These are phyloP conservation scores for Ahaetulla prasina DNA, from an alignment of 2,113 vertebrate genomes.

Conservation along the genomic window DNA sequence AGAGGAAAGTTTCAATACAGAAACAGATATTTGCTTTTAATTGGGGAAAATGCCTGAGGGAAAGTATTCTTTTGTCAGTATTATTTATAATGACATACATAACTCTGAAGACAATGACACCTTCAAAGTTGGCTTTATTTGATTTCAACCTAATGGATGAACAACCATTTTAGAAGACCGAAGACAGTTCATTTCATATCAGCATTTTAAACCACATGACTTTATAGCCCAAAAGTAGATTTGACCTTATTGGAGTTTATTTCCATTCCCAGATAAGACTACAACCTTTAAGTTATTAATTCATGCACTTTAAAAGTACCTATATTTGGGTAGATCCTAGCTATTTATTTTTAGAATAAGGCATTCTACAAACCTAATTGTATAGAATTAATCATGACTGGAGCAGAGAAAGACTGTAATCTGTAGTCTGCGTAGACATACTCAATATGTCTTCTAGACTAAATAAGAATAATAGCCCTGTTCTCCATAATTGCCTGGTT, in stretches of 20 bases:
- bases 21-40: neutral
- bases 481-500: neutral
- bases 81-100: neutral
- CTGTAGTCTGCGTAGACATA: neutral
- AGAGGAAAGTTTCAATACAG: neutral
- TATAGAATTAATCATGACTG: neutral
- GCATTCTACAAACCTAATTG: neutral
- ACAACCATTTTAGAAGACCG: neutral
- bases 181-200: neutral
- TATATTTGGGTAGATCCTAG: neutral
- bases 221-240: neutral
- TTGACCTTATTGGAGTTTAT: neutral
- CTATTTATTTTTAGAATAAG: neutral
- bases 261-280: neutral
- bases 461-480: neutral
- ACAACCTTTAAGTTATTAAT: neutral
- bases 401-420: neutral
- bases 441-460: neutral
- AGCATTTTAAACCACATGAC: neutral
- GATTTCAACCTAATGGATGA: neutral
- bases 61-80: neutral
- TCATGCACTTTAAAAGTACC: neutral
- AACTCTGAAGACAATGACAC: neutral
- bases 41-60: neutral
- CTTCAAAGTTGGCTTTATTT: neutral